Percentiles rank a stretch among this genome's conserved stretches.
Conservation (phyloP, 2,888 invertebrate species). For the Mythimna pallens region DNA sequence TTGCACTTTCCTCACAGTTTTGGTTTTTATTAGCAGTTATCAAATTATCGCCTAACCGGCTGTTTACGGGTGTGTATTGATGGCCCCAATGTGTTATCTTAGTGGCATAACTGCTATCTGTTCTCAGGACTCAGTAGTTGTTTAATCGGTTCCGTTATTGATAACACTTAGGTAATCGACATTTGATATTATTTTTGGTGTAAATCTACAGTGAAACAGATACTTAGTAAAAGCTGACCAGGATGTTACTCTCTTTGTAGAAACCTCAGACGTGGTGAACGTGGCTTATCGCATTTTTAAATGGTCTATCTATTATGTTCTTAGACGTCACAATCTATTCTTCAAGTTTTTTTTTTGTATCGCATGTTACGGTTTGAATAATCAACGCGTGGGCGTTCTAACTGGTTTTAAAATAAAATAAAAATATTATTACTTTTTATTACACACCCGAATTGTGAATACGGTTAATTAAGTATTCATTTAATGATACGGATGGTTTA, state of each 20-base stretch:
- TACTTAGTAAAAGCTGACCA: slow-evolving; percentile 38
- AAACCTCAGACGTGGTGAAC: slow-evolving; percentile 17
- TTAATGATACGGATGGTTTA: slow-evolving; percentile 46
- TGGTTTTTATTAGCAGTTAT: neutral
- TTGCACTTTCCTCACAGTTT: neutral
- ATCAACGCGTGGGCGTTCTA: slow-evolving; percentile 52
- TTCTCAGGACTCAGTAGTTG: slow-evolving; percentile 51
- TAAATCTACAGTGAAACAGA: slow-evolving; percentile 4
- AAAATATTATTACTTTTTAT: slow-evolving; percentile 56
- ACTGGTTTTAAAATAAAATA: slow-evolving; percentile 53
- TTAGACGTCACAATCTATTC: slow-evolving; percentile 37
- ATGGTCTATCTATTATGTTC: slow-evolving; percentile 39
- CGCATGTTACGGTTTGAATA: slow-evolving; percentile 52
- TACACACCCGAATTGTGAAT: slow-evolving; percentile 53
- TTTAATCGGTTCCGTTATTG: slow-evolving; percentile 72
- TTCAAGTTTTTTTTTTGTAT: slow-evolving; percentile 42
- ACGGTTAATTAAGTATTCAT: slow-evolving; percentile 61
- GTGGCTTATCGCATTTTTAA: slow-evolving; percentile 45
- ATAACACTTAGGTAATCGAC: slow-evolving; percentile 68
- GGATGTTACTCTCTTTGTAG: slow-evolving; percentile 30
- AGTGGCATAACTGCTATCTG: slow-evolving; percentile 62
- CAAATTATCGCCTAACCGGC: slow-evolving; percentile 2
- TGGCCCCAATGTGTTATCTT: slow-evolving; percentile 68
- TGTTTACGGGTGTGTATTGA: slow-evolving; percentile 25
- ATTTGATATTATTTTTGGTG: slow-evolving; percentile 52